phyloP scores from a whole-genome alignment of 2,888 invertebrate genomes.

The Drosophila cracens region DNA sequence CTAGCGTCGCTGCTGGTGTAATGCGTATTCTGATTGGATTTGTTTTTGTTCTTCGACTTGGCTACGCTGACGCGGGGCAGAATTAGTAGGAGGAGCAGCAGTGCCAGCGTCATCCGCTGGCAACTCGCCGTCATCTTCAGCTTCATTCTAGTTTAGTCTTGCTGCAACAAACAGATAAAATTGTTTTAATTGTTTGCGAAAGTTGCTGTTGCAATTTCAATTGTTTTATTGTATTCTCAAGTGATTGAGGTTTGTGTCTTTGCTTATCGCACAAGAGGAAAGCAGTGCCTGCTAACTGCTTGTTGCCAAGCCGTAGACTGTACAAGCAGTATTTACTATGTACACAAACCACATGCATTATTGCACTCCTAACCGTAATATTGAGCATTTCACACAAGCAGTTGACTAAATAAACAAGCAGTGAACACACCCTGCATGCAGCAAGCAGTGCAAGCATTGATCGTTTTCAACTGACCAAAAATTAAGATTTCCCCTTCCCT shows the following conservation, averaged over 20 bases:
- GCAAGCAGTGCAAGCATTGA: background rate
- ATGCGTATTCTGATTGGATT: constrained; percentile 64
- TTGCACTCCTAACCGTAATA: background rate
- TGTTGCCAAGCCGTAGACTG: background rate
- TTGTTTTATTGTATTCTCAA: background rate
- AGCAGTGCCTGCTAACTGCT: background rate
- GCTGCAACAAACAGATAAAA: constrained; percentile 29
- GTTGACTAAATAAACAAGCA: background rate
- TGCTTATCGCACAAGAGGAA: background rate
- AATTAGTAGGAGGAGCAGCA: constrained; percentile 52
- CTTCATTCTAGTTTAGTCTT: constrained; percentile 39
- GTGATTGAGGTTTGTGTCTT: background rate
- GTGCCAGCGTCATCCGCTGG: constrained; percentile 27
- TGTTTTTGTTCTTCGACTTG: constrained; percentile 85
- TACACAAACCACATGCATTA: background rate
- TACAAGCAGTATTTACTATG: background rate
- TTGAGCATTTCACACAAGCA: background rate
- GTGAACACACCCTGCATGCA: background rate
- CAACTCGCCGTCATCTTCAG: constrained; percentile 31
- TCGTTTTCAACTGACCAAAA: background rate
- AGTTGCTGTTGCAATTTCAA: background rate
- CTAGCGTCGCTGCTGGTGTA: constrained; percentile 45
- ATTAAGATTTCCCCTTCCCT: background rate
- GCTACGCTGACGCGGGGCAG: constrained; percentile 47
- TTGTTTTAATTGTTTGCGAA: background rate